A percentile compares a stretch with the other conserved stretches of the same genome.
Conservation (phyloP, 2,113 vertebrate species). For the Cariama cristata region DNA sequence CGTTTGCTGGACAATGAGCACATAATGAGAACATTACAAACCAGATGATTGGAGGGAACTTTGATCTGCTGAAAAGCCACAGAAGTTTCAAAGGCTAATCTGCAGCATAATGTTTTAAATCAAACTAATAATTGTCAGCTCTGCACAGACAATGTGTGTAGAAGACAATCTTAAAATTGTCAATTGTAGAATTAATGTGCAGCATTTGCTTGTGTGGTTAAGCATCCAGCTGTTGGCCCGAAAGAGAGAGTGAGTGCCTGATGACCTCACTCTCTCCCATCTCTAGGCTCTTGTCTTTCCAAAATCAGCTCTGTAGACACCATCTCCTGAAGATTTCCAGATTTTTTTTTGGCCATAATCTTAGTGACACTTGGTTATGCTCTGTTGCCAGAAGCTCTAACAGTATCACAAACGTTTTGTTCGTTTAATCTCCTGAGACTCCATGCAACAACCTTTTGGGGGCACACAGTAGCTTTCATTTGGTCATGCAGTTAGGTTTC, state of each 20-base stretch:
- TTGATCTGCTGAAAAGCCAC: background rate
- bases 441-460: background rate
- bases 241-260: background rate
- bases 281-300: background rate
- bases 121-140: background rate
- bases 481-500: background rate
- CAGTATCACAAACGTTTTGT: background rate
- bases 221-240: background rate
- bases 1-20: background rate
- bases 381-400: background rate
- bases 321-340: background rate
- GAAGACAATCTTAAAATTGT: background rate
- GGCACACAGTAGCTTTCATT: background rate
- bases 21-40: background rate
- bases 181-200: background rate
- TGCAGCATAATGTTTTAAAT: background rate
- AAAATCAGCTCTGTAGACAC: background rate
- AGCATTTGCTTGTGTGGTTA: background rate
- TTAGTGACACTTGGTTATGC: background rate
- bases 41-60: background rate
- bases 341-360: background rate
- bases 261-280: background rate
- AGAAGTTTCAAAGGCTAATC: background rate
- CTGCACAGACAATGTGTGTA: background rate
- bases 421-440: background rate